Percentiles rank a stretch among this genome's conserved stretches.
These are phyloP conservation scores for Cerastis rubricosa DNA, from an alignment of 2,888 invertebrate genomes.

Conservation along the genomic window DNA sequence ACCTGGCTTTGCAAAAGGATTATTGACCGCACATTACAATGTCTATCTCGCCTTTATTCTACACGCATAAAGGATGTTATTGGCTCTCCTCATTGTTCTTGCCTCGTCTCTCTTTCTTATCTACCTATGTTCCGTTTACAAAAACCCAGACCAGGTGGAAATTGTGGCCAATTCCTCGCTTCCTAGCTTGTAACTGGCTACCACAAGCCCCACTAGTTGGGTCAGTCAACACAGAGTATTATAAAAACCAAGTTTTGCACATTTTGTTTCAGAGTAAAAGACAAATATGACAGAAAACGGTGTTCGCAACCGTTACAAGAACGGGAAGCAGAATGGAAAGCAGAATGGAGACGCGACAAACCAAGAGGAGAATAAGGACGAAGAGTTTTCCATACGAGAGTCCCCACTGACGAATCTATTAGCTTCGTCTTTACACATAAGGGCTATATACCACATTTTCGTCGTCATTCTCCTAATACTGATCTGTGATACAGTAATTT, in stretches of 20 bases:
- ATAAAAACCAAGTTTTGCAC: neutral
- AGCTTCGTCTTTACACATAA: constrained; percentile 93
- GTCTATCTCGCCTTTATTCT: no score
- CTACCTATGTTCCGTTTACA: neutral
- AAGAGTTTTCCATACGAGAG: constrained; percentile 92
- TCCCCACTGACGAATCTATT: constrained; percentile 95
- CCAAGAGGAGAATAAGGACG: constrained; percentile 66
- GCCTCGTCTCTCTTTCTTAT: neutral
- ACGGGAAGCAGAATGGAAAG: constrained; percentile 69
- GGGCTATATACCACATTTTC: constrained; percentile 96
- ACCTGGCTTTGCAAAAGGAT: neutral
- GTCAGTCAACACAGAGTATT: neutral
- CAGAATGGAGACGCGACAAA: constrained; percentile 70
- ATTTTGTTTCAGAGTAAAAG: constrained; percentile 53
- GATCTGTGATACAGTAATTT: constrained; percentile 93
- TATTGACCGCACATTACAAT: constrained; percentile 20
- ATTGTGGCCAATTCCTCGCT: neutral
- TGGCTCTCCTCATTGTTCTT: neutral
- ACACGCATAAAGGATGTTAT: neutral
- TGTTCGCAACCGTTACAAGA: constrained; percentile 54
- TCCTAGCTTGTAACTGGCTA: neutral
- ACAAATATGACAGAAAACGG: constrained; percentile 57
- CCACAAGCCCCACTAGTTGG: neutral
- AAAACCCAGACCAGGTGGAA: neutral
- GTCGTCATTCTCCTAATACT: constrained; percentile 94